phyloP scores from a whole-genome alignment of 2,797 vertebrate genomes.

The Spizella passerina region DNA sequence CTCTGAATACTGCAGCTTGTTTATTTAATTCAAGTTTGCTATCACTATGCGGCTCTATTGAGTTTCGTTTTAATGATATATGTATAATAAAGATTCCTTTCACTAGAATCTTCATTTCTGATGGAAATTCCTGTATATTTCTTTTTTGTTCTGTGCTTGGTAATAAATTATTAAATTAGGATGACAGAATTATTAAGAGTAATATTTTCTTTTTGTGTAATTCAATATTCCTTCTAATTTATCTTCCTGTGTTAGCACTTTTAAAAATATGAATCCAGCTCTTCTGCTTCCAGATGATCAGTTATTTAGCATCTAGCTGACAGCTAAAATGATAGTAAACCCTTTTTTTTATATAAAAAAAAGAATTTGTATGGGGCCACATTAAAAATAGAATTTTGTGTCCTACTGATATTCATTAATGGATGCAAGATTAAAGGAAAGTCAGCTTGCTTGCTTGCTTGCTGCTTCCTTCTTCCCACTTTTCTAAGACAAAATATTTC shows the following conservation, averaged over 20 bases:
- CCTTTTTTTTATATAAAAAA: fast-evolving
- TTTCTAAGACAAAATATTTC: background rate
- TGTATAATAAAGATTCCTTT: background rate
- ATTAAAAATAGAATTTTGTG: background rate
- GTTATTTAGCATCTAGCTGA: background rate
- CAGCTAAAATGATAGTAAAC: background rate
- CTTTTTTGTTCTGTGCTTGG: background rate
- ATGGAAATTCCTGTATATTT: background rate
- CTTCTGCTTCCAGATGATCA: background rate
- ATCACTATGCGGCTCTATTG: background rate
- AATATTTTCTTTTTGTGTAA: background rate
- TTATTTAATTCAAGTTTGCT: background rate
- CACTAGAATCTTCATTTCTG: background rate
- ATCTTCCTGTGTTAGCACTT: background rate
- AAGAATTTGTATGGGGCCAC: background rate
- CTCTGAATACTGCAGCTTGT: background rate
- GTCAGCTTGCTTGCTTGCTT: background rate
- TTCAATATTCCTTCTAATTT: background rate
- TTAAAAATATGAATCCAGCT: background rate
- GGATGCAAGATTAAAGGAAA: background rate
- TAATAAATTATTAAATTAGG: background rate
- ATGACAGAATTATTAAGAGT: background rate
- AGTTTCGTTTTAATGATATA: background rate
- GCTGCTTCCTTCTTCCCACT: background rate
- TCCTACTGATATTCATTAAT: background rate